These are phyloP conservation scores for Bagarius yarrelli DNA, from an alignment of 2,113 vertebrate species.

Conservation along the genomic window DNA sequence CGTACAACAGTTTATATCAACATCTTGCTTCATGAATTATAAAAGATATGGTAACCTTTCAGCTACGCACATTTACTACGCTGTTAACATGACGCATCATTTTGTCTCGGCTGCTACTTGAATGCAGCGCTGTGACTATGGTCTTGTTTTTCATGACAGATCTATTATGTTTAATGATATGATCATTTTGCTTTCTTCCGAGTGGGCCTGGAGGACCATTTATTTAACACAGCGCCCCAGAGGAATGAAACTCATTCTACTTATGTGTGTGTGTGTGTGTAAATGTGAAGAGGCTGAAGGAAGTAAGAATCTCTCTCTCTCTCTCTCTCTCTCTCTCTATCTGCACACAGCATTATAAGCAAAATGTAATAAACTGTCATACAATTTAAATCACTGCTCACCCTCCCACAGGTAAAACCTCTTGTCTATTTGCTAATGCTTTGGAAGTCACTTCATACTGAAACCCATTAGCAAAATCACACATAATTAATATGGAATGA, in stretches of 20 bases:
- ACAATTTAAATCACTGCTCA: conserved; percentile 20
- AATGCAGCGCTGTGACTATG: conserved; percentile 43
- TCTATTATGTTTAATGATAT: conserved; percentile 58
- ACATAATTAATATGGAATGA: conserved; percentile 5
- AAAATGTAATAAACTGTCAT: conserved; percentile 43
- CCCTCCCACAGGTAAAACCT: not conserved
- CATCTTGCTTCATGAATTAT: conserved; percentile 25
- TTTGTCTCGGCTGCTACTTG: conserved; percentile 45
- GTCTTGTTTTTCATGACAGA: conserved; percentile 57
- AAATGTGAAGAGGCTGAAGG: not conserved
- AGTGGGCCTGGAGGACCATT: conserved; percentile 52
- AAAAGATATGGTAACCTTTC: conserved; percentile 31
- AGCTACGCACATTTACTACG: conserved; percentile 34
- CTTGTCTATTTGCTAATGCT: not conserved
- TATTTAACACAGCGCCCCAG: conserved; percentile 48
- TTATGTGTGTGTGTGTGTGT: conserved; percentile 12
- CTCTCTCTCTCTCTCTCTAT: too few species aligned
- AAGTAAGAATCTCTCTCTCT: not conserved
- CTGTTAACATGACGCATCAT: conserved; percentile 37
- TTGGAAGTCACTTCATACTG: not conserved
- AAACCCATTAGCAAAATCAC: conserved; percentile 25
- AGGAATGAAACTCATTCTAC: conserved; percentile 48
- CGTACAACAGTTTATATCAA: conserved; percentile 18
- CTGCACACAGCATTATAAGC: conserved; percentile 33
- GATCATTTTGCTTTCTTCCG: conserved; percentile 56